Percentiles rank a stretch among this genome's conserved stretches.
These are phyloP conservation scores for Plectus sambesii DNA, from an alignment of 1,140 invertebrate genomes.

Conservation along the genomic window DNA sequence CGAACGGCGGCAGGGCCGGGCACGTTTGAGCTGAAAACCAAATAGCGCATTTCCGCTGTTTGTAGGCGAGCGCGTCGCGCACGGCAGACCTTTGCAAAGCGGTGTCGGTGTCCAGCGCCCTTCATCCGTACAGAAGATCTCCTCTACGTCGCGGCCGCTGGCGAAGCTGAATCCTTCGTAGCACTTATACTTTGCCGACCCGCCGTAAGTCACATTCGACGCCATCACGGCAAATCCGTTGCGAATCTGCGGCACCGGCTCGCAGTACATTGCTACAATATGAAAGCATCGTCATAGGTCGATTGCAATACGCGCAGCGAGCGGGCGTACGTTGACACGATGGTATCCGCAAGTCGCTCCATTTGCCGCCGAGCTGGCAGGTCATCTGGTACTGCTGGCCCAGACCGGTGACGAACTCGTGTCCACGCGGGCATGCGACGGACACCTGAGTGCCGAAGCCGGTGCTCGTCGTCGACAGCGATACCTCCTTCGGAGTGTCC, in stretches of 20 bases:
- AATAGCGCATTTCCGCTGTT: not conserved
- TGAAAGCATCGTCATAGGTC: constrained; percentile 30
- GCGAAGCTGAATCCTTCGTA: constrained; percentile 89
- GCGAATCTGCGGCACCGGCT: constrained; percentile 88
- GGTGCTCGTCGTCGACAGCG: constrained; percentile 69
- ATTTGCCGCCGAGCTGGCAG: constrained; percentile 77
- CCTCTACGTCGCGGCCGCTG: constrained; percentile 70
- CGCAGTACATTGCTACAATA: constrained; percentile 94
- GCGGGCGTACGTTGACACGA: constrained; percentile 66
- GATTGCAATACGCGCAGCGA: not conserved
- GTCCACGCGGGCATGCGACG: constrained; percentile 79
- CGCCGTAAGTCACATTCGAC: constrained; percentile 81
- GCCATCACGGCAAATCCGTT: constrained; percentile 91
- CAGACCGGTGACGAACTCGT: constrained; percentile 71
- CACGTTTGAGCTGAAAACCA: constrained; percentile 55
- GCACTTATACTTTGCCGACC: constrained; percentile 84
- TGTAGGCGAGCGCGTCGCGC: too few relatives aligned
- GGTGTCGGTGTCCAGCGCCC: constrained; percentile 37
- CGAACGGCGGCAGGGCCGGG: constrained; percentile 70
- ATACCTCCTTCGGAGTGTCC: constrained; percentile 61
- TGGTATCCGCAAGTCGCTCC: constrained; percentile 81
- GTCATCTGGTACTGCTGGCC: constrained; percentile 33
- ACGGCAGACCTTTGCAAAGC: constrained; percentile 34
- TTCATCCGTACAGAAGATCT: constrained; percentile 40
- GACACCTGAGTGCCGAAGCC: constrained; percentile 76